Base-by-base conservation (phyloP, 2,797 vertebrate species). In the Falco cherrug region DNA sequence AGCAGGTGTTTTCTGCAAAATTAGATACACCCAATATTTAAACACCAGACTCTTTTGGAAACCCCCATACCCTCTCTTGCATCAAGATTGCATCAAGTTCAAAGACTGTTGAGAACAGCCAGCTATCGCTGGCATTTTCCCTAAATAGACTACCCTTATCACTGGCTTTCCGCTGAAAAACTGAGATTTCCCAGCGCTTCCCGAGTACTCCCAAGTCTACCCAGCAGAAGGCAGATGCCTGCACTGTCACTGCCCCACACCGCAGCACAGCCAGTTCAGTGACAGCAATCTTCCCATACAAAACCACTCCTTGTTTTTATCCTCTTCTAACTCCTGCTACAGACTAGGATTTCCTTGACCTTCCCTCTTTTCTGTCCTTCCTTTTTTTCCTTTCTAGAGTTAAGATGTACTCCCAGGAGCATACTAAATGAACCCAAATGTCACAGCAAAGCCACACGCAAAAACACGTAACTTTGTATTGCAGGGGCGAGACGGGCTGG, bases 261-360 rank as follows among this genome's bases (percentile, higher is more conserved):
- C 0, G 2, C 13, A 0, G 9, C 47, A 39, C 8, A 56, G 33
- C 3, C 59, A 73, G 29, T 29, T 57, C 33, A 57, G 29, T 0
- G 3, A 68, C 9, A 89, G 13, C 67, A 50, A n/a, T 47, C 57
- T 54, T 86, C 41, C 51, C 48, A 15, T 12, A 39, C 13, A 64
- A 91, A 88, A 39, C 17, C 24, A 51, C 47, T 84, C 64, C 0
- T 21, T 50, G 9, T 20, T 93, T 86, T 75, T 45, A 59, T 21
- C n/a, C 39, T 77, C 51, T 69, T 61, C 56, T 57, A 64, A 50
- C 33, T 84, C 6, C 24, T 2, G 9, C 28, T 25, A 37, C 45
- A 68, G 31, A 26, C 9, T 29, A 87, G 45, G 47, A 74, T 89
- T 85, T 78, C 41, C 41, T 29, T 54, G 35, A 57, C 35, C 9